Evolutionary conservation across 2,113 vertebrate species (phyloP).

Genomic region (Podocnemis expansa): DNA sequence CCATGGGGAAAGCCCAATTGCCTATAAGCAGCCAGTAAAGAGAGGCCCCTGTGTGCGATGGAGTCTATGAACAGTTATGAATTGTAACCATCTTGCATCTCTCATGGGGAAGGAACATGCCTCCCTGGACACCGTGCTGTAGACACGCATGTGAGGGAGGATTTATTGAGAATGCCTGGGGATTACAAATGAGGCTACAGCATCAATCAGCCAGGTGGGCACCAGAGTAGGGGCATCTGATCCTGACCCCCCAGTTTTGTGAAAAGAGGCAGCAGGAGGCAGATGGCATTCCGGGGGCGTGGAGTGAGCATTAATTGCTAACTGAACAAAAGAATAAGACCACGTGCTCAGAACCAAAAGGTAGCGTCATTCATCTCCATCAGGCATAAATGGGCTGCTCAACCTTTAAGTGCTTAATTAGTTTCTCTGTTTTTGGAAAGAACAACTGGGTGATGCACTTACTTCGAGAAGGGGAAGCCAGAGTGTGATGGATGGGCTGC

Average conservation of each 20-base stretch:
- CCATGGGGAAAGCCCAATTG: neutral
- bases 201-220: accelerated
- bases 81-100: accelerated
- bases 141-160: accelerated
- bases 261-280: neutral
- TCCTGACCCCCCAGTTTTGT: neutral
- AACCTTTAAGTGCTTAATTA: conserved; percentile 61
- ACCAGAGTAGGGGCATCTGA: accelerated
- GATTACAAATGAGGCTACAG: accelerated
- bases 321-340: neutral
- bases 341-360: neutral
- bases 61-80: accelerated
- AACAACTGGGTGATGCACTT: neutral
- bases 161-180: neutral
- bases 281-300: neutral
- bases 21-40: neutral
- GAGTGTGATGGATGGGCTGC: neutral
- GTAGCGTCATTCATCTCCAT: conserved; percentile 34
- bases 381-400: conserved; percentile 38
- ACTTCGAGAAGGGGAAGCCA: neutral
- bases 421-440: conserved; percentile 51
- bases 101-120: accelerated
- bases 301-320: neutral
- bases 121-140: neutral
- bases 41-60: neutral